phyloP scores from a whole-genome alignment of 2,888 invertebrate species.

The Napeogenes sylphis region DNA sequence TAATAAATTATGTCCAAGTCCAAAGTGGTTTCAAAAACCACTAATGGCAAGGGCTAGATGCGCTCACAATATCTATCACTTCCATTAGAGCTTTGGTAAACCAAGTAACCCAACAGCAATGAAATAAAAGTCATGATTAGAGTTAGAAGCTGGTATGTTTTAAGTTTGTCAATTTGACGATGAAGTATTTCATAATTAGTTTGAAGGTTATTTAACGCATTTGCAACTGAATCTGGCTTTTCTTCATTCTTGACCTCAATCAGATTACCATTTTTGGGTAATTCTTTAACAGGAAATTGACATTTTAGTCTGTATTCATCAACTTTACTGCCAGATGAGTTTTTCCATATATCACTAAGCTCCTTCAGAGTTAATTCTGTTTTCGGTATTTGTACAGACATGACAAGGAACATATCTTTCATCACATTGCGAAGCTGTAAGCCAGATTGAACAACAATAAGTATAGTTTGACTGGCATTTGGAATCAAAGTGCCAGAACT shows the following conservation, averaged over 20 bases:
- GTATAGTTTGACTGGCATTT: constrained; percentile 80
- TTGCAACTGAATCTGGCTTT: constrained; percentile 85
- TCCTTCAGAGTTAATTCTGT: constrained; percentile 78
- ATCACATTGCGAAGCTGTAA: constrained; percentile 81
- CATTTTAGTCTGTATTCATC: constrained; percentile 87
- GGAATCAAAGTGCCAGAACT: constrained; percentile 86
- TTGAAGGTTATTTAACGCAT: constrained; percentile 76
- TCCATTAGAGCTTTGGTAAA: constrained; percentile 52
- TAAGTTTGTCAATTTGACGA: constrained; percentile 52
- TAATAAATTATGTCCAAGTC: constrained; percentile 39
- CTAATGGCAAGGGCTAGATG: constrained; percentile 58
- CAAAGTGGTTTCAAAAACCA: constrained; percentile 56
- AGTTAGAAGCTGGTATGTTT: constrained; percentile 55
- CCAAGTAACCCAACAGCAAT: constrained; percentile 52
- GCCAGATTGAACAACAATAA: constrained; percentile 86
- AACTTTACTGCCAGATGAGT: constrained; percentile 76
- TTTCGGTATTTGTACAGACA: constrained; percentile 84
- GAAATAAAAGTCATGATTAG: constrained; percentile 50
- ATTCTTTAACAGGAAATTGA: constrained; percentile 71
- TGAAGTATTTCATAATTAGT: constrained; percentile 54
- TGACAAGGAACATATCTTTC: constrained; percentile 92
- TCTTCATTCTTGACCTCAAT: constrained; percentile 65
- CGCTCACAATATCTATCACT: constrained; percentile 54
- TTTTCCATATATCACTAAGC: constrained; percentile 85
- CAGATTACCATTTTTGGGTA: constrained; percentile 53